Base-by-base conservation (phyloP, 2,113 vertebrate species). In the Muntiacus reevesi region DNA sequence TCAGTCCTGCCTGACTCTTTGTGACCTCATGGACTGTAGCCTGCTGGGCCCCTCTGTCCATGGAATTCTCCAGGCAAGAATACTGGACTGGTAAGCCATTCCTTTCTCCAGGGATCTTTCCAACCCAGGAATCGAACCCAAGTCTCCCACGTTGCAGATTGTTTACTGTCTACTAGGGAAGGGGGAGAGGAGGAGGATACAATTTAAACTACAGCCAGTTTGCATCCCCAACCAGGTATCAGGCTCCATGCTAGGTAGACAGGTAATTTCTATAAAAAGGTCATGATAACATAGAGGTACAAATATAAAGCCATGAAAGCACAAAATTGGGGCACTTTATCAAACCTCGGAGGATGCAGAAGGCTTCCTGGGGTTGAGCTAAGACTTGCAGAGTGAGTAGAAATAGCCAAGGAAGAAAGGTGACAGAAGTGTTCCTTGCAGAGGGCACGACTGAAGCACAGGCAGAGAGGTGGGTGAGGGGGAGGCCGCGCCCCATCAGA, bases 401-500 rank as follows among this genome's bases (percentile, higher is more conserved):
- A 52, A 71, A 81, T 17, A 57, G 78, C 5, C 27, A 60, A 19
- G 13, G 9, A 55, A 71, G 76, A 71, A 89, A 87, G 17, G 21
- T 10, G 11, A 23, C 64, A 43, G 40, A 14, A 25, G 25, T 8
- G 21, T 43, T 60, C 14, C 59, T 59, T 15, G 14, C 2, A 55
- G 57, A 91, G 27, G 52, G 15, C 60, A 15, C 0, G 3, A 50
- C 62, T 27, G 19, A 36, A 54, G n/a, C 71, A 10, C 55, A 85
- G 54, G 30, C 82, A 3, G 0, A 16, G 36, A 76, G 45, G 36
- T 36, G 19, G 21, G 27, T 57, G 25, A 83, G 50, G 16, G 45
- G 28, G 36, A 28, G n/a, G 12, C 64, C 7, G 0, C 1, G 47
- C 47, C 45, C 33, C 67, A 1, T n/a, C 85, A 21, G 33, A 30